Evolutionary conservation across 1,140 invertebrate genomes (phyloP), one percentile per base, ranked within the genome.

Genomic region (Dendrolimus punctatus): DNA sequence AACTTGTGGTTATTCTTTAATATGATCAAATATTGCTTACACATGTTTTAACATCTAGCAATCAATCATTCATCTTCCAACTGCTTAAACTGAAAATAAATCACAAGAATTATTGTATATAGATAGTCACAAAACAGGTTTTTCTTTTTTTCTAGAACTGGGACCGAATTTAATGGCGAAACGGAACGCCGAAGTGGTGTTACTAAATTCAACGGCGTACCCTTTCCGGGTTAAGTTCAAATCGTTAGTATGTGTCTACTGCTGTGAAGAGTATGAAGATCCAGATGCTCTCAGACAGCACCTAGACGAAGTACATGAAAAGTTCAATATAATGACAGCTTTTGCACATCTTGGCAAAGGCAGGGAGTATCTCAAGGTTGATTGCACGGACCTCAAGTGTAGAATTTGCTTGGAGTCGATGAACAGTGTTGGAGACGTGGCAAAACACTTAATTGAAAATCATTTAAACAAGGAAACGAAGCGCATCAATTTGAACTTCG

Each of bases 101-200:
- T 23, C 23, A 23, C 23, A 23, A 23, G 23, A 23, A 23, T 23
- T 23, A 23, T 23, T 23, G 23, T 23, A 23, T 23, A 40, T 36
- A 50, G 39, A 41, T 39, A 64, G 57, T 64, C 62, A 66, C 58
- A 55, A 53, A 43, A 44, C 49, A 49, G 60, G 61, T 67, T 69
- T 58, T 66, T 61, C 65, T 58, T 71, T 53, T 23, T 53, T 58
- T 56, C 56, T 47, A 64, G 58, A 64, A 49, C 36, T 36, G 55
- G 52, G 58, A 55, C 55, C 60, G 46, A 45, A 69, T 60, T 47
- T 60, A 63, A 53, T 64, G 64, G 69, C 75, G 60, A 78, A 69
- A 78, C 60, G 67, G 56, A 84, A 84, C 60, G 82, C 82, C 39
- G 71, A 80, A 60, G 61, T 77, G 53, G 68, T 85, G 42, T 81